Evolutionary conservation across 2,888 invertebrate genomes (phyloP).

Genomic region (Xestoiulus laeticollis): DNA sequence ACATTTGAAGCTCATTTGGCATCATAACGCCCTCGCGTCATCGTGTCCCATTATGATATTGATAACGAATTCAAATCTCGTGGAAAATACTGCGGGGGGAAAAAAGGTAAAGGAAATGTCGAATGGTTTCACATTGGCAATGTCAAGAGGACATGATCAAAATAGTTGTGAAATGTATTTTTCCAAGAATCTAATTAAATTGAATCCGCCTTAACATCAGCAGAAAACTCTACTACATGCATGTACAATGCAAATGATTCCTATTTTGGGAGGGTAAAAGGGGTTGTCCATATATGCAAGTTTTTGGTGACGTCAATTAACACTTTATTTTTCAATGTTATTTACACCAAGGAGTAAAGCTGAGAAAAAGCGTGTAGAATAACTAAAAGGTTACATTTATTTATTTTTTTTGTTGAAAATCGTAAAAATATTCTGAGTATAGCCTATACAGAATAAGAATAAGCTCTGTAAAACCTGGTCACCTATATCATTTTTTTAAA

Average conservation of each 20-base stretch:
- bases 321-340: neutral
- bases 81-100: neutral
- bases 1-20: neutral
- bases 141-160: conserved; percentile 1
- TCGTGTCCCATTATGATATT: neutral
- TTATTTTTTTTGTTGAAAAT: neutral
- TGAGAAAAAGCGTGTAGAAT: neutral
- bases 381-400: neutral
- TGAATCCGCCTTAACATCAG: neutral
- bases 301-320: neutral
- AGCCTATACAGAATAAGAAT: neutral
- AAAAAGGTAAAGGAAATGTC: neutral
- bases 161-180: neutral
- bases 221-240: too few species aligned
- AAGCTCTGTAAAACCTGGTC: neutral
- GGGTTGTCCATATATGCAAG: neutral
- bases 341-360: too few species aligned
- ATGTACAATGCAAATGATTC: neutral
- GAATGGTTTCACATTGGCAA: neutral
- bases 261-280: neutral
- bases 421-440: too few species aligned
- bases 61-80: neutral
- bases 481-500: neutral
- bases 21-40: neutral
- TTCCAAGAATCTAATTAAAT: neutral